Evolutionary conservation across 2,797 vertebrate genomes (phyloP).

Genomic region (Pseudomugil gertrudae): DNA sequence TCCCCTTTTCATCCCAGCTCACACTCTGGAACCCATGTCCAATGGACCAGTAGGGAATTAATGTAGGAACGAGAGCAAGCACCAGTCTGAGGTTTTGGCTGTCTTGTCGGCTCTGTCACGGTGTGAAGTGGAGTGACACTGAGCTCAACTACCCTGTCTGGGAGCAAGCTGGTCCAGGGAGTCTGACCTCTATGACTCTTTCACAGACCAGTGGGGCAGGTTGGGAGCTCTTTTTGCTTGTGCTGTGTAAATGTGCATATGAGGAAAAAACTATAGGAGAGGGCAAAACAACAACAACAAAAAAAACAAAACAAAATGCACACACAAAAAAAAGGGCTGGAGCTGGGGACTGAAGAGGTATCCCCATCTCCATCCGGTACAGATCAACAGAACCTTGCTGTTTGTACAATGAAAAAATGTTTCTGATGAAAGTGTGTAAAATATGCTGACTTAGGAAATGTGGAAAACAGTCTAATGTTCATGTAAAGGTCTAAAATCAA

Average conservation of each 20-base stretch:
- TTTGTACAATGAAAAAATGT: constrained; percentile 60
- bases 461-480: constrained; percentile 38
- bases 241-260: constrained; percentile 52
- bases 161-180: constrained; percentile 65
- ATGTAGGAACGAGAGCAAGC: constrained; percentile 45
- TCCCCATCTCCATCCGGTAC: constrained; percentile 58
- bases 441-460: constrained; percentile 64
- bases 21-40: constrained; percentile 64
- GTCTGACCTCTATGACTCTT: constrained; percentile 67
- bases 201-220: constrained; percentile 50
- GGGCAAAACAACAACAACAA: too few relatives aligned
- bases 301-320: not conserved
- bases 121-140: constrained; percentile 77
- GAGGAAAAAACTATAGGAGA: not conserved
- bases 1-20: constrained; percentile 61
- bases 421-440: constrained; percentile 65
- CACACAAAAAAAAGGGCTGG: constrained; percentile 12
- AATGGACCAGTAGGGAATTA: constrained; percentile 63
- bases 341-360: constrained; percentile 48
- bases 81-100: constrained; percentile 28
- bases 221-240: constrained; percentile 59
- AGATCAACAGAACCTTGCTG: constrained; percentile 65
- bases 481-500: constrained; percentile 37
- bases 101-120: constrained; percentile 73
- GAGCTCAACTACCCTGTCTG: constrained; percentile 70